phyloP scores from a whole-genome alignment of 1,140 invertebrate genomes.

The Homalodisca vitripennis region DNA sequence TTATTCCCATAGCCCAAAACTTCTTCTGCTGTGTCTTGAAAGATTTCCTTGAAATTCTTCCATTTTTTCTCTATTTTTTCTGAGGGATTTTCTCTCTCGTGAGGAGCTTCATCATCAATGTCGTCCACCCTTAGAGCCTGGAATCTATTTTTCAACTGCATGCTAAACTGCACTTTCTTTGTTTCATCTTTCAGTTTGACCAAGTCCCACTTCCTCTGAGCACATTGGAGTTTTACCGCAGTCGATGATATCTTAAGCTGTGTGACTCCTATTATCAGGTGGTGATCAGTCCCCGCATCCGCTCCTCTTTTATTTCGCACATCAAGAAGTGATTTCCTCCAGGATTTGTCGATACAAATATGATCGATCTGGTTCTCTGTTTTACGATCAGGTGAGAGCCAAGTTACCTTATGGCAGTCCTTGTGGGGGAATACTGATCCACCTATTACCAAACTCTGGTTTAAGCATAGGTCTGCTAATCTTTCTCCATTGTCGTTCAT shows the following conservation, averaged over 20 bases:
- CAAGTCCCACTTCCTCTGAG: not conserved
- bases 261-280: constrained; percentile 8
- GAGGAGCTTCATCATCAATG: too few species aligned
- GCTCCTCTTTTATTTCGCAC: not conserved
- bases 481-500: constrained; percentile 31
- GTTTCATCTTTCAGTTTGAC: not conserved
- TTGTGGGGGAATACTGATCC: constrained; percentile 8
- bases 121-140: not conserved
- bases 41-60: constrained; percentile 16
- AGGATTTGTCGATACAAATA: constrained; percentile 12
- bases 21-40: constrained; percentile 11
- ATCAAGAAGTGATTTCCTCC: constrained; percentile 12
- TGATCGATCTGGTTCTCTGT: constrained; percentile 13
- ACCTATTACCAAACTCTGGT: not conserved
- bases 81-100: too few species aligned
- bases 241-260: constrained; percentile 4
- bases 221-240: not conserved
- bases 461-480: constrained; percentile 15
- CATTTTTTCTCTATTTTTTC: constrained; percentile 24
- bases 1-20: constrained; percentile 13
- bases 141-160: constrained; percentile 22
- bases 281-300: constrained; percentile 9
- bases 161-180: not conserved
- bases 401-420: not conserved
- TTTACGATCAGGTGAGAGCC: not conserved